Conservation (phyloP, 2,888 invertebrate genomes). For the Chesias legatella region DNA sequence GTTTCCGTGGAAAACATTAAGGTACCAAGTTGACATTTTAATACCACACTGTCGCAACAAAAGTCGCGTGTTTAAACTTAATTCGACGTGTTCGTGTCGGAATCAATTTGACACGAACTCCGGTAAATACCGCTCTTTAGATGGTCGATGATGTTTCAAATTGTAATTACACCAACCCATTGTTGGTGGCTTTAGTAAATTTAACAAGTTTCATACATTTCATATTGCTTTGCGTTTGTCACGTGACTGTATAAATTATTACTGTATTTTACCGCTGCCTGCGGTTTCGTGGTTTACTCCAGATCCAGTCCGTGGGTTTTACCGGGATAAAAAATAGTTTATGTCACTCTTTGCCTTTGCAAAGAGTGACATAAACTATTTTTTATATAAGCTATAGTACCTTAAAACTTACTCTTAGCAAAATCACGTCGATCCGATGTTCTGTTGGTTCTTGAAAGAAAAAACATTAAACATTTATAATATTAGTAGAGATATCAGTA, state of each 20-base stretch:
- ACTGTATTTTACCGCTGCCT: too few relatives aligned
- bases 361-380: too few relatives aligned
- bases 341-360: too few relatives aligned
- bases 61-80: conserved; percentile 39
- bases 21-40: conserved; percentile 22
- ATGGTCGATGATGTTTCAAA: conserved; percentile 38
- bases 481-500: too few relatives aligned
- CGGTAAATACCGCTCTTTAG: conserved; percentile 41
- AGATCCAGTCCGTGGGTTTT: too few relatives aligned
- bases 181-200: conserved; percentile 7
- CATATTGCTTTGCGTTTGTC: conserved; percentile 10
- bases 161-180: conserved; percentile 17
- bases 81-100: conserved; percentile 38
- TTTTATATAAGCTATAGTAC: too few relatives aligned
- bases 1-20: conserved; percentile 18
- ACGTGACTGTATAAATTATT: conserved; percentile 8
- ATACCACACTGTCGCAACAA: conserved; percentile 27
- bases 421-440: too few relatives aligned
- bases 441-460: too few relatives aligned
- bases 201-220: conserved; percentile 8
- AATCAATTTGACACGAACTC: conserved; percentile 38
- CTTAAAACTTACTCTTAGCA: too few relatives aligned
- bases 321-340: too few relatives aligned
- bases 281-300: too few relatives aligned
- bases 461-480: too few relatives aligned